Conservation (phyloP, 2,888 invertebrate species). For the Nomada hirtipes region DNA sequence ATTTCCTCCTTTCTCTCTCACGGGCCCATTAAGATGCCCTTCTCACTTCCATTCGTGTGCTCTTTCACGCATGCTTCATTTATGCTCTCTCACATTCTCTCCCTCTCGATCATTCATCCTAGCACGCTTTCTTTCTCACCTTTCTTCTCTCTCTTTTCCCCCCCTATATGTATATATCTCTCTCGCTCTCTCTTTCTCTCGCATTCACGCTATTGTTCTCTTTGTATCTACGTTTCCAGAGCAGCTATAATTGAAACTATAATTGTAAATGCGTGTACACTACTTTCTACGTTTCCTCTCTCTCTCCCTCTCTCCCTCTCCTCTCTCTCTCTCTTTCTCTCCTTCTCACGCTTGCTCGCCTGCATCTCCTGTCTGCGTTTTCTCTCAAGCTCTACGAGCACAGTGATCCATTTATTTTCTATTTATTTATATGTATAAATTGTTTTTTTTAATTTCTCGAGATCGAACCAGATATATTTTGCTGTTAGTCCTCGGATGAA, state of each 20-base stretch:
- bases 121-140: constrained; percentile 12
- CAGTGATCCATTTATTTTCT: constrained; percentile 3
- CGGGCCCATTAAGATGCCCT: not conserved
- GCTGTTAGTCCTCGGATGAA: constrained; percentile 20
- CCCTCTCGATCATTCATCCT: constrained; percentile 39
- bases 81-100: constrained; percentile 28
- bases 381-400: constrained; percentile 24
- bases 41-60: constrained; percentile 9
- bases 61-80: constrained; percentile 1
- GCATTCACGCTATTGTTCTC: constrained; percentile 22
- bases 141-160: constrained; percentile 18
- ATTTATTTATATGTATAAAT: not conserved
- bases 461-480: not conserved
- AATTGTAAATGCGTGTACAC: constrained; percentile 41
- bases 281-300: constrained; percentile 43
- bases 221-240: constrained; percentile 45
- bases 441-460: not conserved
- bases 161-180: not conserved
- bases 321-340: constrained; percentile 24
- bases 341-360: constrained; percentile 21
- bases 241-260: constrained; percentile 39
- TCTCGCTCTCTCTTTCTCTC: constrained; percentile 11
- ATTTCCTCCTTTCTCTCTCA: not conserved
- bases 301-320: constrained; percentile 30
- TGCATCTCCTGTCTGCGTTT: constrained; percentile 16